A percentile compares a stretch with the other conserved stretches of the same genome.
Conservation (phyloP, 2,888 invertebrate genomes). For the Euphydryas editha region DNA sequence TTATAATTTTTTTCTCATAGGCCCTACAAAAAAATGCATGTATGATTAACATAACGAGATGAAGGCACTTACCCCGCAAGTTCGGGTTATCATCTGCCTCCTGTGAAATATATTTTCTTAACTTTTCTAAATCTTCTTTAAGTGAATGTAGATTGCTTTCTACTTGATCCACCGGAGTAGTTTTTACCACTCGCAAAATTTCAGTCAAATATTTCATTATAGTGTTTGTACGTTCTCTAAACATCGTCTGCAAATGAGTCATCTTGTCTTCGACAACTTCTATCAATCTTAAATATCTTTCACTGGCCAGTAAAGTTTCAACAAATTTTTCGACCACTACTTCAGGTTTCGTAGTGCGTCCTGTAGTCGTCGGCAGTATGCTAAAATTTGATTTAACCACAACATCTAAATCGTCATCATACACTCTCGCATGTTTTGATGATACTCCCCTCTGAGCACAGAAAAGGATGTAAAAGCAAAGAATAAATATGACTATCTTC, state of each 20-base stretch:
- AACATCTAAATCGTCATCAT: slow-evolving; percentile 23
- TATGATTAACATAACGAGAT: not conserved
- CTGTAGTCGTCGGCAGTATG: slow-evolving; percentile 44
- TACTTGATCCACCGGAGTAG: slow-evolving; percentile 48
- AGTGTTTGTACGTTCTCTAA: slow-evolving; percentile 63
- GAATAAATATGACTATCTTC: slow-evolving; percentile 19
- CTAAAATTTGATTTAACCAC: slow-evolving; percentile 26
- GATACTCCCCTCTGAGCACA: slow-evolving; percentile 19
- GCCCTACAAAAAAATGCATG: too few relatives aligned
- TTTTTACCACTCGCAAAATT: slow-evolving; percentile 55
- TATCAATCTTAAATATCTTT: slow-evolving; percentile 67
- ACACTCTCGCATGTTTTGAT: slow-evolving; percentile 10
- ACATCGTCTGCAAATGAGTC: slow-evolving; percentile 59
- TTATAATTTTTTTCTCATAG: too few relatives aligned
- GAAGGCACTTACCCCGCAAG: slow-evolving; percentile 53
- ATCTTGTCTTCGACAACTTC: slow-evolving; percentile 65
- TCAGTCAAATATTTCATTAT: slow-evolving; percentile 67
- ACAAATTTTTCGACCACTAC: slow-evolving; percentile 68
- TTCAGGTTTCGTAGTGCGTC: slow-evolving; percentile 50
- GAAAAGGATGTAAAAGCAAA: slow-evolving; percentile 23
- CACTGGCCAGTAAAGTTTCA: slow-evolving; percentile 67
- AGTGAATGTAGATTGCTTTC: slow-evolving; percentile 52
- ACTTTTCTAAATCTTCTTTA: slow-evolving; percentile 55
- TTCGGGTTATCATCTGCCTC: slow-evolving; percentile 45
- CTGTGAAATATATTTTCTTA: slow-evolving; percentile 51